Evolutionary conservation across 2,113 vertebrate genomes (phyloP).

Genomic region (Pomatostomus ruficeps): DNA sequence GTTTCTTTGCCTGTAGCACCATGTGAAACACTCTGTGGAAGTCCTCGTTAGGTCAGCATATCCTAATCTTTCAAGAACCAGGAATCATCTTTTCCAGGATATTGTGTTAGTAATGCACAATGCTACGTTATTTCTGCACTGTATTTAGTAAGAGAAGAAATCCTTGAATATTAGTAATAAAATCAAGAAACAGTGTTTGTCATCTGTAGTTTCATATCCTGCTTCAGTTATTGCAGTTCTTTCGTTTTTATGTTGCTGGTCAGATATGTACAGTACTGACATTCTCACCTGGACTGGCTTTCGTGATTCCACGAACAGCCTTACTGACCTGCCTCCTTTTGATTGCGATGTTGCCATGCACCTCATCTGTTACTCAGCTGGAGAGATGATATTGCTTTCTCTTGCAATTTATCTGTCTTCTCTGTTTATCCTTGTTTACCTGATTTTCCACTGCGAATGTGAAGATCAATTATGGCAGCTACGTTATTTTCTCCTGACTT

Average conservation of each 20-base stretch:
- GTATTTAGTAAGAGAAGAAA: neutral
- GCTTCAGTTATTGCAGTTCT: neutral
- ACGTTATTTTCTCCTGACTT: neutral
- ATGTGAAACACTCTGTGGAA: neutral
- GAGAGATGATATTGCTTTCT: neutral
- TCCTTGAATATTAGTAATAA: neutral
- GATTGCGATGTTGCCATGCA: neutral
- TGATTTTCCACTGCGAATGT: neutral
- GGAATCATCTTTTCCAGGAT: neutral
- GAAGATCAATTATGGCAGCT: neutral
- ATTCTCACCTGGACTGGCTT: neutral
- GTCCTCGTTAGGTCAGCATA: neutral
- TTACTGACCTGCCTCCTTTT: neutral
- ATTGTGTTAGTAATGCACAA: neutral
- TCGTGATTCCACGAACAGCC: neutral
- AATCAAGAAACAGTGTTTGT: neutral
- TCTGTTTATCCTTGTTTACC: neutral
- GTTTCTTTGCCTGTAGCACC: neutral
- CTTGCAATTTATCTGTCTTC: neutral
- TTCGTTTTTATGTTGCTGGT: neutral
- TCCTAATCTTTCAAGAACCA: neutral
- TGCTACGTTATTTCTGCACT: neutral
- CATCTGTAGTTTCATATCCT: neutral
- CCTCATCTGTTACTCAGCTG: neutral
- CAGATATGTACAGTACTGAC: neutral